A percentile compares a stretch with the other conserved stretches of the same genome.
Evolutionary conservation across 1,140 invertebrate species (phyloP).

Genomic region (Drosophila serrata): DNA sequence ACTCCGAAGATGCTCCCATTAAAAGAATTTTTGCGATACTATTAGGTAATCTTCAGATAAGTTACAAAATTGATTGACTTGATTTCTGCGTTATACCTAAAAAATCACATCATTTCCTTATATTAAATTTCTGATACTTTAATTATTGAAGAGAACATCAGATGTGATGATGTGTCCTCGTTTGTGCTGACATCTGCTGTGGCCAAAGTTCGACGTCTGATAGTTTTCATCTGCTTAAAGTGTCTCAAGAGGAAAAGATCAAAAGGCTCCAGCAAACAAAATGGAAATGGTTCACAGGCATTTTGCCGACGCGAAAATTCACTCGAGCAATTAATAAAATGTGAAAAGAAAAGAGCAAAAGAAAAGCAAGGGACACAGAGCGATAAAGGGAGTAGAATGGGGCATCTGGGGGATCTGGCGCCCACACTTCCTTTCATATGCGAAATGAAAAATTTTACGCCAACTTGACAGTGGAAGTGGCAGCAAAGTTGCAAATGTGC

Average conservation of each 20-base stretch:
- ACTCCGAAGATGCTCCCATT: background rate
- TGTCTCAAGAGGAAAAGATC: constrained; percentile 61
- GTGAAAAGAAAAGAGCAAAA: constrained; percentile 46
- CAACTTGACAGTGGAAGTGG: constrained; percentile 81
- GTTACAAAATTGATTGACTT: background rate
- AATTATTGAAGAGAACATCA: background rate
- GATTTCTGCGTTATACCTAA: no score
- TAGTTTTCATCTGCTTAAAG: constrained; percentile 50
- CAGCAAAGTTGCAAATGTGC: constrained; percentile 80
- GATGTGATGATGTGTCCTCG: background rate
- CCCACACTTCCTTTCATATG: constrained; percentile 83
- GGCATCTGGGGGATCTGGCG: constrained; percentile 51
- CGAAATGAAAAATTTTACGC: constrained; percentile 83
- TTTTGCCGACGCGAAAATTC: constrained; percentile 71
- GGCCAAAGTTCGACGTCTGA: constrained; percentile 1
- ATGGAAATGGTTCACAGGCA: constrained; percentile 63
- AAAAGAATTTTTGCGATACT: no score
- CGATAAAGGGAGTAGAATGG: constrained; percentile 42
- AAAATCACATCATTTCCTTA: background rate
- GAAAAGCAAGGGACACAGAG: constrained; percentile 25
- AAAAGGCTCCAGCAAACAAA: constrained; percentile 62
- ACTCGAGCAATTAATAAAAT: constrained; percentile 82
- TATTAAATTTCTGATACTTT: background rate
- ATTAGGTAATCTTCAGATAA: no score
- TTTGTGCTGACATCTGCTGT: constrained; percentile 11